A percentile compares a stretch with the other conserved stretches of the same genome.
Conservation (phyloP, 2,888 invertebrate species). For the Aethes cnicana region DNA sequence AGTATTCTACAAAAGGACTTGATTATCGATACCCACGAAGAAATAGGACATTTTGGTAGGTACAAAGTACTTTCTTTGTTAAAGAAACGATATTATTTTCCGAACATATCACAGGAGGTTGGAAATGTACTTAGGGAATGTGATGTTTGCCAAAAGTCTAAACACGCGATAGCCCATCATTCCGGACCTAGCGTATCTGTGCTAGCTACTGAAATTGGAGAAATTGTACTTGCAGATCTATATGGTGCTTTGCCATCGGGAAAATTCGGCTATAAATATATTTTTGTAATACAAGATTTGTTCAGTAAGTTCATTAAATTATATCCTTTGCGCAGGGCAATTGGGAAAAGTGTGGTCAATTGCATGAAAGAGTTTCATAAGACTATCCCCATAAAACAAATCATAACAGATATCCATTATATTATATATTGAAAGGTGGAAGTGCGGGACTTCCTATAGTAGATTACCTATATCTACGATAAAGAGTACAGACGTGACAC, state of each 20-base stretch:
- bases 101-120: background rate
- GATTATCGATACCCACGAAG: slow-evolving; percentile 13
- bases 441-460: too few species aligned
- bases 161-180: slow-evolving; percentile 5
- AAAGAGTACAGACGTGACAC: too few species aligned
- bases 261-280: slow-evolving; percentile 15
- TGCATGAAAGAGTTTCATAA: background rate
- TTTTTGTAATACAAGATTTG: slow-evolving; percentile 6
- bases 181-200: slow-evolving; percentile 21
- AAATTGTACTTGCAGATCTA: slow-evolving; percentile 18
- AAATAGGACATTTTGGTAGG: slow-evolving; percentile 23
- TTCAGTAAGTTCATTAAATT: slow-evolving; percentile 1
- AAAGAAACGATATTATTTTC: slow-evolving; percentile 10
- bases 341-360: background rate
- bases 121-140: slow-evolving; percentile 11
- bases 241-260: slow-evolving; percentile 14
- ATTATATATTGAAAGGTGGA: too few species aligned
- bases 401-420: slow-evolving; percentile 5
- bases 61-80: slow-evolving; percentile 7
- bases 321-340: background rate
- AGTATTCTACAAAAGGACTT: background rate
- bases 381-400: background rate
- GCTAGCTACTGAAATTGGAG: slow-evolving; percentile 14
- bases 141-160: slow-evolving; percentile 25
- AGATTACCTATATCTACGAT: too few species aligned